Conservation (phyloP, 2,113 vertebrate species). For the Sinocyclocheilus rhinocerous region DNA sequence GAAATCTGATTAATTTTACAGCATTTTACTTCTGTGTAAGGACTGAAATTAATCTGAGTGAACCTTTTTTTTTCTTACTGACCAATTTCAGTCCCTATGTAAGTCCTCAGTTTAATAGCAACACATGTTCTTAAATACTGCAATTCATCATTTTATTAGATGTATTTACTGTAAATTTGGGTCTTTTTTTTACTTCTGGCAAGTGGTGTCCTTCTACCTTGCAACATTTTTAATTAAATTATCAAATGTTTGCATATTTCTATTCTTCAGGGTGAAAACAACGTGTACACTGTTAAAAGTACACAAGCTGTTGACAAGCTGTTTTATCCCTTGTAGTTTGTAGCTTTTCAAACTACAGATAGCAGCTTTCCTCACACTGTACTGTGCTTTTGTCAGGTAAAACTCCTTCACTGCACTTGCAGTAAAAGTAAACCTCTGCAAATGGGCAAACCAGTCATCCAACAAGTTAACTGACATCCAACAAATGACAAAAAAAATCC, state of each 20-base stretch:
- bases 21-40: neutral
- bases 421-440: neutral
- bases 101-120: neutral
- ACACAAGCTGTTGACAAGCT: neutral
- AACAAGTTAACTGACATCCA: slow-evolving; percentile 41
- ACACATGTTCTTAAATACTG: neutral
- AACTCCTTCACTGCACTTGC: neutral
- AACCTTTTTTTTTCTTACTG: neutral
- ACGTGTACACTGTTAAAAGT: neutral
- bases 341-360: neutral
- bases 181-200: neutral
- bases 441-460: slow-evolving; percentile 19
- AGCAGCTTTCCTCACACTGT: neutral
- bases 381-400: neutral
- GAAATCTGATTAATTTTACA: neutral
- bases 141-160: neutral
- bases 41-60: neutral
- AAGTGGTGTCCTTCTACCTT: neutral
- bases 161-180: neutral
- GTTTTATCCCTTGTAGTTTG: neutral
- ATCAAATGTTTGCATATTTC: neutral
- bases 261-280: neutral
- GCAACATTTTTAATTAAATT: neutral
- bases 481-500: slow-evolving; percentile 26
- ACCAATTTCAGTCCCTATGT: neutral